A percentile compares a stretch with the other conserved stretches of the same genome.
These are phyloP conservation scores for Rotaria socialis DNA, from an alignment of 2,888 invertebrate species.

Conservation along the genomic window DNA sequence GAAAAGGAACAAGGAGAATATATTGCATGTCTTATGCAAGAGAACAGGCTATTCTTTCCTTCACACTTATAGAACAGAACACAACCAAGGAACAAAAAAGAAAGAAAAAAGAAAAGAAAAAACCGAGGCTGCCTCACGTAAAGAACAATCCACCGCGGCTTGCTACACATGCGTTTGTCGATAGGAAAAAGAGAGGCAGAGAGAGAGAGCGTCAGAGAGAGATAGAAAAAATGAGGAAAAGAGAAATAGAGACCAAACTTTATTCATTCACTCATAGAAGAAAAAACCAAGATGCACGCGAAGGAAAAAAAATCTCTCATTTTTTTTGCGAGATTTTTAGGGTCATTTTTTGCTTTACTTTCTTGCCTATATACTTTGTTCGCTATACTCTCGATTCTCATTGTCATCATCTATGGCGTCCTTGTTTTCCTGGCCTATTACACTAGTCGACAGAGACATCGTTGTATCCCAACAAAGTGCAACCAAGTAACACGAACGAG, in stretches of 20 bases:
- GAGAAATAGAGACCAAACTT: slow-evolving; percentile 18
- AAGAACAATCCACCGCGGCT: not conserved
- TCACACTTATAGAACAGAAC: slow-evolving; percentile 20
- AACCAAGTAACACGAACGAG: too few relatives aligned
- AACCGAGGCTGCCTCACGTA: not conserved
- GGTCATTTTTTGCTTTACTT: not conserved
- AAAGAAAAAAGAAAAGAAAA: not conserved
- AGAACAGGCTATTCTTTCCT: slow-evolving; percentile 25
- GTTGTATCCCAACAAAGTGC: not conserved
- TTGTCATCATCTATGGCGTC: not conserved
- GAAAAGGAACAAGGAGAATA: slow-evolving; percentile 37
- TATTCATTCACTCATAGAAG: not conserved
- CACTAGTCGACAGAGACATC: not conserved
- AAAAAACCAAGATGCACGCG: slow-evolving; percentile 7
- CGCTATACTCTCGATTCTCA: not conserved
- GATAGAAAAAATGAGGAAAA: not conserved
- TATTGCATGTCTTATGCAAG: slow-evolving; percentile 12
- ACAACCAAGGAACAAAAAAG: not conserved
- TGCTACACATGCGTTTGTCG: slow-evolving; percentile 7
- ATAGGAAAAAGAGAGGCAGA: slow-evolving; percentile 15
- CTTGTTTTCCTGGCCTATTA: not conserved
- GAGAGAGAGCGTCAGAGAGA: not conserved
- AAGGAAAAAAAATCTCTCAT: slow-evolving; percentile 26
- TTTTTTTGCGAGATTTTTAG: slow-evolving; percentile 12
- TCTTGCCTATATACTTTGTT: not conserved